Evolutionary conservation across 2,888 invertebrate genomes (phyloP), one percentile per base, ranked within the genome.

Genomic region (Spialia ferax): DNA sequence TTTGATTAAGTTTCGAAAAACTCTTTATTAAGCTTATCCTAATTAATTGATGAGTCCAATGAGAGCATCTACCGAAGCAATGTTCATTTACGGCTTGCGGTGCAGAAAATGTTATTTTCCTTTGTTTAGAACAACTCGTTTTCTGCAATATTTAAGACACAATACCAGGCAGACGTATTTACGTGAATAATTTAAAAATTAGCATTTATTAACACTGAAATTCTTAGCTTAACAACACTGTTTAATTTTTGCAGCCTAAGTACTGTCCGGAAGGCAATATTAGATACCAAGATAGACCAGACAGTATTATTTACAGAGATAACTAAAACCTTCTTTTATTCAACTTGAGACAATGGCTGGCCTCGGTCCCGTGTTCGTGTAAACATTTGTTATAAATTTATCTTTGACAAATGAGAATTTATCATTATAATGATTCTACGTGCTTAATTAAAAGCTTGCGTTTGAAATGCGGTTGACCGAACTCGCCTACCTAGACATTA

Each of bases 401-500:
- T 23, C n/a, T 55, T 1, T 18, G 54, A 55, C 7, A 42, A 55
- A 18, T 18, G 38, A 8, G n/a, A 56, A 56, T 48, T 22, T 29
- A 29, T 50, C 45, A 56, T 32, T 22, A 57, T 64, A 56, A 50
- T 35, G 18, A 56, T 56, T 56, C 26, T n/a, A 26, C 18, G 57
- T 57, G 35, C 38, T 23, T 65, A 65, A 64, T 64, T 64, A 48
- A 64, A 64, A 57, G 56, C 57, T 48, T 64, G 56, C 56, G 38
- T 64, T 57, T 64, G 64, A 64, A 50, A 64, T 64, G 64, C 23
- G 64, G 64, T 64, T 57, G 13, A 64, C 57, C 64, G 50, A 48
- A 13, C 50, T 18, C 6, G 32, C 22, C 45, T 32, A 45, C 45
- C 22, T 29, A 26, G 13, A 35, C n/a, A 7, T 18, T 45, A 20